Evolutionary conservation across 1,140 invertebrate species (phyloP).

Genomic region (Fopius arisanus): DNA sequence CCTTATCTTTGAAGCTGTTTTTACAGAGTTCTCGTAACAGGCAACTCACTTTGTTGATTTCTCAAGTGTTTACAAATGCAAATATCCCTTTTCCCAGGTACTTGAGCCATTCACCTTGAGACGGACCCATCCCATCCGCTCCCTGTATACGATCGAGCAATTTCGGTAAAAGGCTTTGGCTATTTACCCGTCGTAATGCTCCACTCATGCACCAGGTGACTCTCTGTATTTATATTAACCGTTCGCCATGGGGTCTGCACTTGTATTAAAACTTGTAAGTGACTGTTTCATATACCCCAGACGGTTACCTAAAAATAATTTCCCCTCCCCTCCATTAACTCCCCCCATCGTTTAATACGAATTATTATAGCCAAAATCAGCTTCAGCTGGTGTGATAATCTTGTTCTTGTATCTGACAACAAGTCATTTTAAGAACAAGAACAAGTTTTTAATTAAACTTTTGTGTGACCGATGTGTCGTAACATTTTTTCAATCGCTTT

Average conservation of each 20-base stretch:
- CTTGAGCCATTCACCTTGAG: slow-evolving; percentile 3
- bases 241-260: background rate
- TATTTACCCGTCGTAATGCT: slow-evolving; percentile 37
- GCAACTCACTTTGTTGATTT: background rate
- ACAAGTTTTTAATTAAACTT: no score
- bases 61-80: slow-evolving; percentile 1
- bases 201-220: slow-evolving; percentile 44
- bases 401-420: background rate
- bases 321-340: background rate
- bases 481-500: no score
- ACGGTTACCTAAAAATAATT: background rate
- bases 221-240: slow-evolving; percentile 28
- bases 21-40: background rate
- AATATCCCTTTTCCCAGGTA: background rate
- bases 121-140: background rate
- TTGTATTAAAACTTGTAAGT: background rate
- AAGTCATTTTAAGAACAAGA: no score
- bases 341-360: background rate
- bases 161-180: slow-evolving; percentile 55
- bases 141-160: slow-evolving; percentile 40
- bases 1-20: background rate
- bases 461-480: no score
- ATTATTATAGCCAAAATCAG: background rate
- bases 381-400: background rate
- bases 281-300: background rate